These are phyloP conservation scores for Halocynthia roretzi DNA, from an alignment of 23 tunicate genomes.

Conservation along the genomic window DNA sequence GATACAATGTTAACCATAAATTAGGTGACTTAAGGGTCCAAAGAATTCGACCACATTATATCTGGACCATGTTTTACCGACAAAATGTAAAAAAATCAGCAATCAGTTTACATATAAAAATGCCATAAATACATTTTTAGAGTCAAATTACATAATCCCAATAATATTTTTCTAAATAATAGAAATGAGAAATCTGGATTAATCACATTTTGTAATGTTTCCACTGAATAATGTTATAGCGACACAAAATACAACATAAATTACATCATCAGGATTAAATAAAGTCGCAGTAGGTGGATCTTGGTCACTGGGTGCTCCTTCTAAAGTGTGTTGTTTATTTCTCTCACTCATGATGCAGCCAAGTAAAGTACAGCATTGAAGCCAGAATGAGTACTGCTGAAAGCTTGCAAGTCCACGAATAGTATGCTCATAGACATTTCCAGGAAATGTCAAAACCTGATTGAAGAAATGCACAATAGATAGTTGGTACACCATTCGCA, in stretches of 20 bases:
- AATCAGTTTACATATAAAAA: no score
- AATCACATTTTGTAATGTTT: not conserved
- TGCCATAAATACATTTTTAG: no score
- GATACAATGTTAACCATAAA: no score
- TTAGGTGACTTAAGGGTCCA: no score
- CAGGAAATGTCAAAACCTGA: conserved; percentile 24
- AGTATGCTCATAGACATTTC: conserved; percentile 26
- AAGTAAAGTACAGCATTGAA: conserved; percentile 59
- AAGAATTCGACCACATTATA: no score
- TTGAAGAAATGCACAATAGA: not conserved
- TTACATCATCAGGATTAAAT: conserved; percentile 51
- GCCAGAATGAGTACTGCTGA: conserved; percentile 69
- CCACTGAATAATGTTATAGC: conserved; percentile 7
- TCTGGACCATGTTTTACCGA: no score
- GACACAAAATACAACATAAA: not conserved
- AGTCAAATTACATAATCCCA: no score
- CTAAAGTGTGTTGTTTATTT: conserved; percentile 41
- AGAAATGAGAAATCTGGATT: no score
- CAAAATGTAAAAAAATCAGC: no score
- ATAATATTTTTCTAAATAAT: no score
- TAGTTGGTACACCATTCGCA: not conserved
- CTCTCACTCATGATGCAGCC: conserved; percentile 81
- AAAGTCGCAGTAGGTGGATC: conserved; percentile 56
- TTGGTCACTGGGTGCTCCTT: conserved; percentile 64
- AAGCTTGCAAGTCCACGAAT: conserved; percentile 59